phyloP scores from a whole-genome alignment of 1,140 invertebrate genomes.

The Probaryconus sp. region DNA sequence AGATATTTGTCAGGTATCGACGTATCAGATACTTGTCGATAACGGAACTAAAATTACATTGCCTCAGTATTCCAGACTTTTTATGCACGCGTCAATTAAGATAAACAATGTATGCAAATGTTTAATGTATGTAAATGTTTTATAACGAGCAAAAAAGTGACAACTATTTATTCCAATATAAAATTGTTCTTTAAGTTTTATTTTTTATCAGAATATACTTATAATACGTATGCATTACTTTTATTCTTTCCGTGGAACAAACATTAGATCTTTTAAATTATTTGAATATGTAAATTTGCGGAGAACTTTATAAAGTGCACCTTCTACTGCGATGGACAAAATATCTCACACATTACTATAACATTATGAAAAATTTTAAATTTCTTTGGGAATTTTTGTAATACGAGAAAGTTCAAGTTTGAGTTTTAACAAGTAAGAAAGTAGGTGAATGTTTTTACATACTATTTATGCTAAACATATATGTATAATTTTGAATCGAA shows the following conservation, averaged over 20 bases:
- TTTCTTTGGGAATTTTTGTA: slow-evolving; percentile 8
- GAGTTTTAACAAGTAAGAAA: slow-evolving; percentile 17
- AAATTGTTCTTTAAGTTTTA: too few relatives aligned
- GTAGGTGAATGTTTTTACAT: slow-evolving; percentile 28
- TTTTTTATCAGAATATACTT: too few relatives aligned
- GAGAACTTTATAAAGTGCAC: slow-evolving; percentile 20
- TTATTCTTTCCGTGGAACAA: neutral
- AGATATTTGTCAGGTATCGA: slow-evolving; percentile 38
- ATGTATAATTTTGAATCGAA: too few relatives aligned
- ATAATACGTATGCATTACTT: neutral
- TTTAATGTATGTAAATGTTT: neutral
- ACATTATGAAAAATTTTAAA: slow-evolving; percentile 17
- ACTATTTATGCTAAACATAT: slow-evolving; percentile 17
- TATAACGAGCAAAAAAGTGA: too few relatives aligned
- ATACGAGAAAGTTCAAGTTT: slow-evolving; percentile 10
- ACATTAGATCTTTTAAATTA: slow-evolving; percentile 1
- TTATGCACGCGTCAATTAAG: slow-evolving; percentile 4
- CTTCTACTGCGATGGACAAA: slow-evolving; percentile 10
- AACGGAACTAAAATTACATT: slow-evolving; percentile 11
- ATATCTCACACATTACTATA: slow-evolving; percentile 18
- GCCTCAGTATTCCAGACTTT: slow-evolving; percentile 11
- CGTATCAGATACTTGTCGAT: slow-evolving; percentile 25
- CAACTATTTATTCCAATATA: slow-evolving; percentile 5
- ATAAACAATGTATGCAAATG: neutral
- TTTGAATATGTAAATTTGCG: slow-evolving; percentile 17